A percentile compares a stretch with the other conserved stretches of the same genome.
Conservation (phyloP, 2,113 vertebrate species). For the Coptodon bakossiorum region DNA sequence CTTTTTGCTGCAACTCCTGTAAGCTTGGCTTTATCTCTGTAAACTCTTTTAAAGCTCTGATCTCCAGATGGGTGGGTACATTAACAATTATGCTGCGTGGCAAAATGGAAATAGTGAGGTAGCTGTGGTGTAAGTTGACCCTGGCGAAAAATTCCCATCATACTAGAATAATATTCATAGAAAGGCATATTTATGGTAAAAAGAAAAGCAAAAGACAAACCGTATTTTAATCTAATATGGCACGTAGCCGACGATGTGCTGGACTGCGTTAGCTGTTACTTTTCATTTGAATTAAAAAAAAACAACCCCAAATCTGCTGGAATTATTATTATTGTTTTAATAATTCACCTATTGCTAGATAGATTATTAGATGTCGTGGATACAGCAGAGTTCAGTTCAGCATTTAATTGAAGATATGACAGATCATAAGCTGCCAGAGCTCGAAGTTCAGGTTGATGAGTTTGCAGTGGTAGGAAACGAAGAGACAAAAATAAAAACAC, state of each 20-base stretch:
- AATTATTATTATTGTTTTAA: not conserved
- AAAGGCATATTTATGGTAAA: not conserved
- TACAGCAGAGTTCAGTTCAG: not conserved
- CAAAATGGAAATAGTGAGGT: conserved; percentile 34
- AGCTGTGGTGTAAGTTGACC: not conserved
- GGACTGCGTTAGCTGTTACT: not conserved
- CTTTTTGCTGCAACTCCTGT: conserved; percentile 76
- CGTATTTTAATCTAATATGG: not conserved
- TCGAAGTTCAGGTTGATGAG: not conserved
- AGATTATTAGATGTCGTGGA: not conserved
- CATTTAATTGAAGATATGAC: not conserved
- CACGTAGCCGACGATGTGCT: not conserved
- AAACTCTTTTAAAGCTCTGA: not conserved
- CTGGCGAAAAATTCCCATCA: not conserved
- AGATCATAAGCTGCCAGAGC: not conserved
- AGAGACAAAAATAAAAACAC: not conserved
- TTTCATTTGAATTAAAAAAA: not conserved
- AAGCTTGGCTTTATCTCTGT: conserved; percentile 29
- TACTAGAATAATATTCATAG: not conserved
- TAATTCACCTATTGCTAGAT: not conserved
- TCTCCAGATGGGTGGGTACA: conserved; percentile 7
- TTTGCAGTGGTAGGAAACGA: not conserved
- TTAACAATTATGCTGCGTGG: conserved; percentile 31
- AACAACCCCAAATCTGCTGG: not conserved
- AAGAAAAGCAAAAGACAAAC: not conserved